These are phyloP conservation scores for Apamea sordens DNA, from an alignment of 2,888 invertebrate species.

Conservation along the genomic window DNA sequence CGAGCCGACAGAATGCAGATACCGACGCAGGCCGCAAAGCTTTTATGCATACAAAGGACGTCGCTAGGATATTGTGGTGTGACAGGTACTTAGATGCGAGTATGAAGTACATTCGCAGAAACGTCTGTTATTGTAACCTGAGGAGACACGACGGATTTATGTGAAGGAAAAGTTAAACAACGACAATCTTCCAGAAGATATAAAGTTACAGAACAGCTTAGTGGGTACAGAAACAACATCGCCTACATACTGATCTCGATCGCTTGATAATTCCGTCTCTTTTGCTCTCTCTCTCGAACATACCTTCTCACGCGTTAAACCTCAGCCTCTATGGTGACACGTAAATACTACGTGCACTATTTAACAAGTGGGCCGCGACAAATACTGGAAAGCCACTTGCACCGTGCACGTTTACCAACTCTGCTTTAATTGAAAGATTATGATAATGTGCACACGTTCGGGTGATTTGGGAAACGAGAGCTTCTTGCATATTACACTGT, in stretches of 20 bases:
- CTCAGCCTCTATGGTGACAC: conserved; percentile 79
- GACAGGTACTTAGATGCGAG: conserved; percentile 47
- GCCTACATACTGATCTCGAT: conserved; percentile 46
- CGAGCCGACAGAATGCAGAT: conserved; percentile 70
- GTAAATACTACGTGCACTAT: conserved; percentile 84
- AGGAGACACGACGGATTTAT: conserved; percentile 19
- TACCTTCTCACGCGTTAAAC: conserved; percentile 69
- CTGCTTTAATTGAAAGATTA: conserved; percentile 64
- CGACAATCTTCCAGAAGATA: conserved; percentile 29
- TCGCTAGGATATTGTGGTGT: conserved; percentile 58
- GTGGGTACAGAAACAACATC: conserved; percentile 41
- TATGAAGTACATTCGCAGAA: conserved; percentile 47
- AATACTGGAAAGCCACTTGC: conserved; percentile 74
- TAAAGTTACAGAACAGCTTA: conserved; percentile 26
- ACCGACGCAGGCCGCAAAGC: conserved; percentile 68
- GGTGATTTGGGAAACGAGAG: conserved; percentile 45
- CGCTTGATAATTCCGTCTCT: conserved; percentile 59
- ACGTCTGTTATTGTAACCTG: conserved; percentile 39
- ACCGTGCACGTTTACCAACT: conserved; percentile 68
- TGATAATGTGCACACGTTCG: conserved; percentile 54
- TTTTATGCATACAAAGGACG: conserved; percentile 77
- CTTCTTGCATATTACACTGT: conserved; percentile 12
- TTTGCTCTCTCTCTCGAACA: conserved; percentile 60
- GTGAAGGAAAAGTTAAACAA: conserved; percentile 13
- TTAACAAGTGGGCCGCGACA: conserved; percentile 82